A percentile compares a stretch with the other conserved stretches of the same genome.
phyloP scores from a whole-genome alignment of 37 sponge, comb jelly and placozoan genomes.

The Spongilla lacustris region DNA sequence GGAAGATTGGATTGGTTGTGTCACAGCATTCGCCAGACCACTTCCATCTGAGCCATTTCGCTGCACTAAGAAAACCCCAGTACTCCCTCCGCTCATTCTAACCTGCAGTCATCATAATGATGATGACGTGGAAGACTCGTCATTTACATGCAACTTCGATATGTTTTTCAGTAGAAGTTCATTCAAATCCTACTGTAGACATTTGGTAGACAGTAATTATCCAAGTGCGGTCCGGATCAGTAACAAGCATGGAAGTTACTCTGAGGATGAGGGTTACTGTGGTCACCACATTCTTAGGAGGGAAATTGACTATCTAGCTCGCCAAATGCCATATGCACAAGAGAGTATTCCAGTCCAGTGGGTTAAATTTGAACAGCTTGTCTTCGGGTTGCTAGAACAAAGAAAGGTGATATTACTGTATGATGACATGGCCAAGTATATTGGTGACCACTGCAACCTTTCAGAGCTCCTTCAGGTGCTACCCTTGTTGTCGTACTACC shows the following conservation, averaged over 20 bases:
- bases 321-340: constrained; percentile 61
- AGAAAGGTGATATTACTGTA: constrained; percentile 59
- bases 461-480: constrained; percentile 53
- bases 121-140: not conserved
- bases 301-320: constrained; percentile 72
- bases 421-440: constrained; percentile 43
- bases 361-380: constrained; percentile 77
- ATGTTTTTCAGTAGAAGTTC: constrained; percentile 38
- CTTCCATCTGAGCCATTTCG: constrained; percentile 43
- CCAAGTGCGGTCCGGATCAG: constrained; percentile 52
- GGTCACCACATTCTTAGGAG: constrained; percentile 67
- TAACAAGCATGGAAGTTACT: constrained; percentile 39
- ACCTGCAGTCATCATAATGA: constrained; percentile 58
- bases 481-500: constrained; percentile 65
- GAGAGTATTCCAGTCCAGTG: constrained; percentile 75
- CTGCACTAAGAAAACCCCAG: constrained; percentile 39
- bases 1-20: constrained; percentile 58
- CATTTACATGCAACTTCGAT: not conserved
- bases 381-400: constrained; percentile 72
- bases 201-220: constrained; percentile 36
- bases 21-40: constrained; percentile 27
- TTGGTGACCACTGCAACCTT: constrained; percentile 59
- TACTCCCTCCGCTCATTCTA: constrained; percentile 65
- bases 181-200: constrained; percentile 37
- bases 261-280: constrained; percentile 11